Evolutionary conservation across 2,797 vertebrate genomes (phyloP).

Genomic region (Aplochiton taeniatus): DNA sequence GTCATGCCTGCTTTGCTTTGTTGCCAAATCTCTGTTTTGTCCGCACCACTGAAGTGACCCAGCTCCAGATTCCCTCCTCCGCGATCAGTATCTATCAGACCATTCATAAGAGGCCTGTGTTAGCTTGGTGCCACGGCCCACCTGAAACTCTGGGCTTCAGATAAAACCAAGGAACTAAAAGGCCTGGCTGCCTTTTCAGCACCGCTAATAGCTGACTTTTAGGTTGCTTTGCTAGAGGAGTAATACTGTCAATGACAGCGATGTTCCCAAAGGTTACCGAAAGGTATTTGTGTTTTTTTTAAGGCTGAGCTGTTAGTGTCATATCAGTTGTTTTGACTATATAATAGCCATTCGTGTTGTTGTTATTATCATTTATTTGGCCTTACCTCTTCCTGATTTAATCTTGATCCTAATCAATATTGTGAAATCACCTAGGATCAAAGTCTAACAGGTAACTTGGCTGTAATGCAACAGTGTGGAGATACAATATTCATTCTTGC

Average conservation of each 20-base stretch:
- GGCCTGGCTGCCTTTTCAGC: not conserved
- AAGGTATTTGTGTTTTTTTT: not conserved
- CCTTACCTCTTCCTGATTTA: no score
- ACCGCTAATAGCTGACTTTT: slow-evolving; percentile 4
- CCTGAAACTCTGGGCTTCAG: not conserved
- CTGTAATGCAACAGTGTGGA: no score
- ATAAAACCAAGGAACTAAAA: not conserved
- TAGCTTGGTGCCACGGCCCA: slow-evolving; percentile 10
- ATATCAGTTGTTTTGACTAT: not conserved
- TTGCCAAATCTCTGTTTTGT: not conserved
- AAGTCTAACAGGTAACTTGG: not conserved
- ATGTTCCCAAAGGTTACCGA: not conserved
- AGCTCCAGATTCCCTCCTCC: not conserved
- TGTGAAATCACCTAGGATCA: not conserved
- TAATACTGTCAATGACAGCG: not conserved
- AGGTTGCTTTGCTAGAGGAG: not conserved
- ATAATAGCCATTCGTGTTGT: no score
- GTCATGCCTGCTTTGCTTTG: not conserved
- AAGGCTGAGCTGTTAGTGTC: not conserved
- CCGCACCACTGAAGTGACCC: not conserved
- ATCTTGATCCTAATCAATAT: no score
- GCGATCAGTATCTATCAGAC: not conserved
- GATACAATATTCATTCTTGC: no score
- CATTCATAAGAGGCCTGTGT: not conserved
- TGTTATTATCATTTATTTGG: no score